Evolutionary conservation across 2,113 vertebrate genomes (phyloP).

Genomic region (Mystacornis crossleyi): DNA sequence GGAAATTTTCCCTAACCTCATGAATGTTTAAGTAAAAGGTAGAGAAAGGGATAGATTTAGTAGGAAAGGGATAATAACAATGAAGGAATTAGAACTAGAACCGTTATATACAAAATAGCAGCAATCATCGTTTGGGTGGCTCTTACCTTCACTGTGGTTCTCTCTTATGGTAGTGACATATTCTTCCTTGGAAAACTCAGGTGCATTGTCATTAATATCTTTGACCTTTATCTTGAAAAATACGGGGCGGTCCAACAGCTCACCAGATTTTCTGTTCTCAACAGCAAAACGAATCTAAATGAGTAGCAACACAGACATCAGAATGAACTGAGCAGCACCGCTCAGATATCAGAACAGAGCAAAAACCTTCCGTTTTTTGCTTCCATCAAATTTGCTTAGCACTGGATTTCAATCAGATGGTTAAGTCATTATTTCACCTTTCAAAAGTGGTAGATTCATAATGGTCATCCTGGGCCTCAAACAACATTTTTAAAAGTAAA

Average conservation of each 20-base stretch:
- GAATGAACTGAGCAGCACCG: not conserved
- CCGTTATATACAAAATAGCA: not conserved
- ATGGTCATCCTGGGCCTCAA: not conserved
- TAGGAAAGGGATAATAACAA: not conserved
- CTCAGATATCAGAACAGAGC: not conserved
- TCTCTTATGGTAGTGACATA: constrained; percentile 51
- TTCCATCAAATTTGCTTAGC: not conserved
- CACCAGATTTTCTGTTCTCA: not conserved
- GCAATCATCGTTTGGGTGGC: not conserved
- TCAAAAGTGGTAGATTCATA: not conserved
- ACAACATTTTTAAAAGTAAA: not conserved
- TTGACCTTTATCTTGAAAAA: constrained; percentile 76
- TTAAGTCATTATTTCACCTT: not conserved
- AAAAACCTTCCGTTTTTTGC: not conserved
- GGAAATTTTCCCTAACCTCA: not conserved
- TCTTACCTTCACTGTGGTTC: not conserved
- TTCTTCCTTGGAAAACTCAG: constrained; percentile 54
- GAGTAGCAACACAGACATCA: not conserved
- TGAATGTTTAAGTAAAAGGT: not conserved
- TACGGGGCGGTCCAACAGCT: constrained; percentile 68
- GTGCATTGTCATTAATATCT: constrained; percentile 84
- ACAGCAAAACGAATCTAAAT: constrained; percentile 79
- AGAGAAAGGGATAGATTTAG: not conserved
- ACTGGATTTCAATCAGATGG: not conserved
- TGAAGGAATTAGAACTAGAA: not conserved